Conservation (phyloP, 1,140 invertebrate species). For the Drosophila nasuta region DNA sequence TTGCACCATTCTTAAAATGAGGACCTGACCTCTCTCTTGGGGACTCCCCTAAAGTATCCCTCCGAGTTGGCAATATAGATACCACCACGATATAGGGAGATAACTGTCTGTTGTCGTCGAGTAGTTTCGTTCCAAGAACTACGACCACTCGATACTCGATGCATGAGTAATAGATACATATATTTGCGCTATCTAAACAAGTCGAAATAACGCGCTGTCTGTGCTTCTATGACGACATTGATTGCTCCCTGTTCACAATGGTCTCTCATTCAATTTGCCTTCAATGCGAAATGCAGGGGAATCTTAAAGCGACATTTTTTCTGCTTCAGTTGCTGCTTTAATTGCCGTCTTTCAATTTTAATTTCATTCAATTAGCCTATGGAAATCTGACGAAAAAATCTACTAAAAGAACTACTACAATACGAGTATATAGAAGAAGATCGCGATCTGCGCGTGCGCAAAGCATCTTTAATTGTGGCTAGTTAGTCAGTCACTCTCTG, state of each 20-base stretch:
- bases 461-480: constrained; percentile 58
- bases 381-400: constrained; percentile 67
- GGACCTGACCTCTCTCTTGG: background rate
- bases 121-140: constrained; percentile 27
- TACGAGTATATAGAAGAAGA: background rate
- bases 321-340: constrained; percentile 24
- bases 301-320: constrained; percentile 43
- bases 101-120: constrained; percentile 20
- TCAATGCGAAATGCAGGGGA: background rate
- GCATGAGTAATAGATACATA: background rate
- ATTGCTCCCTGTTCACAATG: constrained; percentile 31
- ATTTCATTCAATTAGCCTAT: constrained; percentile 76
- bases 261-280: constrained; percentile 25
- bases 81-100: constrained; percentile 3
- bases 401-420: constrained; percentile 9
- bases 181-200: constrained; percentile 37
- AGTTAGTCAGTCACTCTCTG: constrained; percentile 19
- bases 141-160: background rate
- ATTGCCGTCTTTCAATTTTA: constrained; percentile 72
- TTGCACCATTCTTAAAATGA: background rate
- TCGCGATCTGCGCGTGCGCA: constrained; percentile 48
- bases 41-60: background rate
- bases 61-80: constrained; percentile 4
- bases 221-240: background rate
- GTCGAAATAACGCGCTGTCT: constrained; percentile 43